phyloP scores from a whole-genome alignment of 2,797 vertebrate genomes.

The Fratercula arctica region DNA sequence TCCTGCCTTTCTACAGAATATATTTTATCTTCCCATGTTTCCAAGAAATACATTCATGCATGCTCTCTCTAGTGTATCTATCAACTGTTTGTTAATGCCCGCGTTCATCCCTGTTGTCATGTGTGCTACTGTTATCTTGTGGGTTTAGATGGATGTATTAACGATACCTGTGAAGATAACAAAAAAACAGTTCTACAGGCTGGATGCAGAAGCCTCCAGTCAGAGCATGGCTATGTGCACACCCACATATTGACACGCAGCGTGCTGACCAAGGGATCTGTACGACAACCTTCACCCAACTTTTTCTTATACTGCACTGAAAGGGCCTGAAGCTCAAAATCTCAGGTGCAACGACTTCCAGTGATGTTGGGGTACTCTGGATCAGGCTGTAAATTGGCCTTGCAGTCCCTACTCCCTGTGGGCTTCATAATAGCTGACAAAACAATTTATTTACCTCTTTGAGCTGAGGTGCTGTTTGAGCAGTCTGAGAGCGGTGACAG shows the following conservation, averaged over 20 bases:
- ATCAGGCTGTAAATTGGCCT: not conserved
- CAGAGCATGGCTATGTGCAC: fast-evolving
- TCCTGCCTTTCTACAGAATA: not conserved
- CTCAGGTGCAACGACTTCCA: fast-evolving
- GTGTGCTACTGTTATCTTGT: not conserved
- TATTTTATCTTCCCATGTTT: not conserved
- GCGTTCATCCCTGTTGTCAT: not conserved
- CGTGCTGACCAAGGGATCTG: not conserved
- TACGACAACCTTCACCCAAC: fast-evolving
- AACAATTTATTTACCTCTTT: not conserved
- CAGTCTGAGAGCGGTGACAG: not conserved
- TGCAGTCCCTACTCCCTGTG: not conserved
- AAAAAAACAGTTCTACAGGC: fast-evolving
- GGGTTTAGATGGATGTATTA: not conserved
- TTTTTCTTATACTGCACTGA: not conserved
- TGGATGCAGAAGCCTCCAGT: not conserved
- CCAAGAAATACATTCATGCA: not conserved
- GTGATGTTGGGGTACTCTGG: not conserved
- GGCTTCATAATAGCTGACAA: not conserved
- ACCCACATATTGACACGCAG: fast-evolving
- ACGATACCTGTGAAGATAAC: fast-evolving
- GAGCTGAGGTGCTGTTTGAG: not conserved
- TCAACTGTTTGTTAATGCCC: not conserved
- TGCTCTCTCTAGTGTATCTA: not conserved
- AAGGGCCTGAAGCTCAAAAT: not conserved